Evolutionary conservation across 2,797 vertebrate species (phyloP).

Genomic region (Onychomys arenicola): DNA sequence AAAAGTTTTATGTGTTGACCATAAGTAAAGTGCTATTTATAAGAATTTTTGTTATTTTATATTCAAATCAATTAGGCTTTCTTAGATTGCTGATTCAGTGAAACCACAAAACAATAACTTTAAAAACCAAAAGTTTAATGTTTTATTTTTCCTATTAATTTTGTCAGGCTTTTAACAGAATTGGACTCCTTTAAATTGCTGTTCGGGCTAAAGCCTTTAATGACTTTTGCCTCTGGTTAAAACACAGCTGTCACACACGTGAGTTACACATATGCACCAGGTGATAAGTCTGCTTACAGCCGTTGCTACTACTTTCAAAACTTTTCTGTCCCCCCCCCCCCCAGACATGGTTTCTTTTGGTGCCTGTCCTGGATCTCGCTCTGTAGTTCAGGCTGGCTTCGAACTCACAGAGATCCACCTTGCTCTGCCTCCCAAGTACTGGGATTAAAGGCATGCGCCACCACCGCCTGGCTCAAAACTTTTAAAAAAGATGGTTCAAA

Average conservation of each 20-base stretch:
- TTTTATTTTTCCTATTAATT: background rate
- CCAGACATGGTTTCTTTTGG: no score
- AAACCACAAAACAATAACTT: background rate
- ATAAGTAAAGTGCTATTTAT: background rate
- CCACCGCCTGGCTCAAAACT: background rate
- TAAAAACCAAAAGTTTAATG: background rate
- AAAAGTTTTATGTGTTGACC: background rate
- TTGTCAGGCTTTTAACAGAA: background rate
- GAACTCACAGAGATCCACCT: no score
- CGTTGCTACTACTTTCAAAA: background rate
- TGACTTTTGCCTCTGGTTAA: background rate
- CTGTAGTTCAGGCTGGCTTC: no score
- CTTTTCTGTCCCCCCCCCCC: no score
- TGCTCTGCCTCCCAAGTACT: no score
- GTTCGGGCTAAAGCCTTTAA: background rate
- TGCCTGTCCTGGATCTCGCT: no score
- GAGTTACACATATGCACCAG: background rate
- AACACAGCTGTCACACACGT: no score
- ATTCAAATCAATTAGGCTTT: background rate
- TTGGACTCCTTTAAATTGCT: background rate
- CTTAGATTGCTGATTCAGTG: background rate
- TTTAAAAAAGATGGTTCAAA: background rate
- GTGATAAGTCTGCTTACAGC: background rate
- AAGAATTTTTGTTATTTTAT: background rate
- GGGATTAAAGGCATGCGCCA: no score